Conservation (phyloP, 2,113 vertebrate genomes). For the Lagopus leucura region DNA sequence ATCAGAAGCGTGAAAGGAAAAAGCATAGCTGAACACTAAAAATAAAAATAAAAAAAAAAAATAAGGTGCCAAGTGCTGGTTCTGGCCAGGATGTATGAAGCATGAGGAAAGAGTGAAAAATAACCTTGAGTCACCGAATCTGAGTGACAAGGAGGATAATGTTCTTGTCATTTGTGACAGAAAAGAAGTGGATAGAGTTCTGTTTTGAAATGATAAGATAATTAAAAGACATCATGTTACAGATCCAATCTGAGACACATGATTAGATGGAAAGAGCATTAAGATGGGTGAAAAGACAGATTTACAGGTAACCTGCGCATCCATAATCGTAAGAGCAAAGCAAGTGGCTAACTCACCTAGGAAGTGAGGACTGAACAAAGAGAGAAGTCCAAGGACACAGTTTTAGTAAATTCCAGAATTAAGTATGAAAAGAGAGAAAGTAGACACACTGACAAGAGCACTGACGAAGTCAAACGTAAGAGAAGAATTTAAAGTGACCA, state of each 20-base stretch:
- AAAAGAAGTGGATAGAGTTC: not conserved
- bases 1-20: not conserved
- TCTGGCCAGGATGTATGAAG: conserved; percentile 1
- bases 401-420: not conserved
- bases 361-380: not conserved
- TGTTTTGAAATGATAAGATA: not conserved
- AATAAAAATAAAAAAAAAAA: not conserved
- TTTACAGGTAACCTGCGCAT: not conserved
- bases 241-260: not conserved
- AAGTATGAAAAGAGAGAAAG: not conserved
- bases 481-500: not conserved
- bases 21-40: not conserved
- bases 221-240: not conserved
- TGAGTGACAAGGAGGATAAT: conserved; percentile 33
- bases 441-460: not conserved
- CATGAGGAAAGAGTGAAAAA: conserved; percentile 23
- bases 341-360: not conserved
- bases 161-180: conserved; percentile 30
- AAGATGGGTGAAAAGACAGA: not conserved
- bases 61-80: not conserved
- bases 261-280: not conserved
- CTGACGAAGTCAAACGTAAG: not conserved
- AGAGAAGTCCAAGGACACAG: not conserved
- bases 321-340: not conserved
- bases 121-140: conserved; percentile 14